These are phyloP conservation scores for Saccopteryx leptura DNA, from an alignment of 2,113 vertebrate genomes.

Conservation along the genomic window DNA sequence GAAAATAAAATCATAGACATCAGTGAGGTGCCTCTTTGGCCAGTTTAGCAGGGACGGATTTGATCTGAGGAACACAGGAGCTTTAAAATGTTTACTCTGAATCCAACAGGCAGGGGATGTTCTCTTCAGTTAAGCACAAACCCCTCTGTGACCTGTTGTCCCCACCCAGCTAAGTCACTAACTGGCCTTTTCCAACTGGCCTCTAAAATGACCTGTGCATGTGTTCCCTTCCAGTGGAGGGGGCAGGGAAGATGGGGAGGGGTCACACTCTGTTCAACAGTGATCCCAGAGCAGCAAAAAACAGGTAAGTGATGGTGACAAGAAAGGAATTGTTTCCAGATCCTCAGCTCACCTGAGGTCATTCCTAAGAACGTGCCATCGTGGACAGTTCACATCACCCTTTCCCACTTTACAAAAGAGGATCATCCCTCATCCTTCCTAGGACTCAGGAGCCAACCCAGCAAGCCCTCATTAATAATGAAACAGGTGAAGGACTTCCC, in stretches of 20 bases:
- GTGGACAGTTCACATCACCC: not conserved
- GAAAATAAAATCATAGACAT: not conserved
- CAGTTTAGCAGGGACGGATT: not conserved
- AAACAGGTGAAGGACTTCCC: not conserved
- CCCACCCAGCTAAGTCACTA: not conserved
- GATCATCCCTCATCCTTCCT: not conserved
- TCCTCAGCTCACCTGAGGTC: not conserved
- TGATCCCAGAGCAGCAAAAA: not conserved
- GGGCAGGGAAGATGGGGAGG: not conserved
- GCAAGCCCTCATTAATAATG: not conserved
- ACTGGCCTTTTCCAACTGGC: not conserved
- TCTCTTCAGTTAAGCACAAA: not conserved
- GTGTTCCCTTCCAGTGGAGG: not conserved
- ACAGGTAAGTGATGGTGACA: accelerated
- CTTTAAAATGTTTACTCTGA: not conserved
- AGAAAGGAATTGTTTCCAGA: not conserved
- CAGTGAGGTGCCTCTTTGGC: not conserved
- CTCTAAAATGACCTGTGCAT: not conserved
- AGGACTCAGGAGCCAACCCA: not conserved
- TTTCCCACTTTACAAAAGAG: not conserved
- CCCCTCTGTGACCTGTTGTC: too few species aligned
- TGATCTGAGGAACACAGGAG: not conserved
- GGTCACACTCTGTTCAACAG: not conserved
- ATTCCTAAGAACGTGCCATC: not conserved
- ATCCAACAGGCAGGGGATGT: not conserved